Conservation (phyloP, 2,888 invertebrate species). For the Copidosoma aretas region DNA sequence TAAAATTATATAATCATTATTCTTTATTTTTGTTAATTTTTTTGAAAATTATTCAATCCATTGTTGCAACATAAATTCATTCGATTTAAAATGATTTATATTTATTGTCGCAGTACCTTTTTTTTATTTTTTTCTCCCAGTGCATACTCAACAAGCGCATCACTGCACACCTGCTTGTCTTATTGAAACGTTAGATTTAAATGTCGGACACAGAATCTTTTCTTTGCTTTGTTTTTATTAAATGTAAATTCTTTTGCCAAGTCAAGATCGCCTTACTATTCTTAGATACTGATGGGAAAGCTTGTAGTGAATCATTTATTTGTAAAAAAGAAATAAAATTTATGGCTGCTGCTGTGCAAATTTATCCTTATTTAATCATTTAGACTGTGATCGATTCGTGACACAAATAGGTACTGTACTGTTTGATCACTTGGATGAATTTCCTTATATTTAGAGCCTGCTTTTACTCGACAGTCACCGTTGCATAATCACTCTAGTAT, state of each 20-base stretch:
- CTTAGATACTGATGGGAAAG: constrained; percentile 21
- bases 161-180: constrained; percentile 18
- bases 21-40: constrained; percentile 1
- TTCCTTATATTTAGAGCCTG: no score
- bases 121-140: constrained; percentile 1
- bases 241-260: constrained; percentile 32
- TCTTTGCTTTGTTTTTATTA: constrained; percentile 25
- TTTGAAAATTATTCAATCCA: neutral
- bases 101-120: neutral
- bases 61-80: neutral
- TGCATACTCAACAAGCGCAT: constrained; percentile 1
- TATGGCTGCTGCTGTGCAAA: neutral
- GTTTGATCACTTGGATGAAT: constrained; percentile 4
- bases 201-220: constrained; percentile 10
- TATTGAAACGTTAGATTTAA: constrained; percentile 23
- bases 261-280: constrained; percentile 19
- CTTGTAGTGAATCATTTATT: constrained; percentile 13
- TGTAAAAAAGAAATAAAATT: constrained; percentile 7
- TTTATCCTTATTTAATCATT: constrained; percentile 14
- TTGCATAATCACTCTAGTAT: no score
- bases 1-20: neutral
- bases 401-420: neutral
- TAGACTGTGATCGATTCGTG: neutral
- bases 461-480: no score
- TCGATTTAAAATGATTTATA: neutral